phyloP scores from a whole-genome alignment of 2,113 vertebrate genomes.

The Podilymbus podiceps region DNA sequence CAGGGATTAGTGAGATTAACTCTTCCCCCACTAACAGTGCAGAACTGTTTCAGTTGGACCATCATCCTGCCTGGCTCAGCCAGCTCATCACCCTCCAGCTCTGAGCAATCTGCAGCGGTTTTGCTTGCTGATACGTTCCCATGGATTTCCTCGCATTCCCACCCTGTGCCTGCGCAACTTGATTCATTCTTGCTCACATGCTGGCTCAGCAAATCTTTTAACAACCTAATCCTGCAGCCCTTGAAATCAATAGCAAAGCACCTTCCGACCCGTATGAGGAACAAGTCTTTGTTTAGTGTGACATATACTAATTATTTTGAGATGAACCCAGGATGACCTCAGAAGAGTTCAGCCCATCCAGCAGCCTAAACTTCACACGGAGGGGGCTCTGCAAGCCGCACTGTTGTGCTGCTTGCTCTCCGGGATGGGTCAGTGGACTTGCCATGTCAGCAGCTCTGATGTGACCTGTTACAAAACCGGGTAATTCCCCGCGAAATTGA shows the following conservation, averaged over 20 bases:
- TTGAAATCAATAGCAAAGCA: not conserved
- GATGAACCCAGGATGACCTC: not conserved
- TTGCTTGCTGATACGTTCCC: not conserved
- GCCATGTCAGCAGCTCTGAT: not conserved
- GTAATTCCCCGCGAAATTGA: not conserved
- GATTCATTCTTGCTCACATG: not conserved
- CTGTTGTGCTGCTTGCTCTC: not conserved
- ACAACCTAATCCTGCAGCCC: not conserved
- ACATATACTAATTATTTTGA: not conserved
- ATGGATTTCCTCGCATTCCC: not conserved
- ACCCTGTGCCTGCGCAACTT: not conserved
- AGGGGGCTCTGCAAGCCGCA: accelerated
- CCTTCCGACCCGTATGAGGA: not conserved
- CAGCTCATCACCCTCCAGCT: not conserved
- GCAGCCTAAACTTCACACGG: not conserved
- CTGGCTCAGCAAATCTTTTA: not conserved
- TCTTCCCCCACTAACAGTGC: not conserved
- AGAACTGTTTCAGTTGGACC: not conserved
- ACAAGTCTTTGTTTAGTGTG: not conserved
- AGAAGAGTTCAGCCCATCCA: not conserved
- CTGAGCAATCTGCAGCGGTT: not conserved
- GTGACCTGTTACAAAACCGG: not conserved
- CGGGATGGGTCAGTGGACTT: not conserved
- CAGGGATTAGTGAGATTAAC: not conserved
- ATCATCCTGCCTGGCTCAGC: not conserved